Evolutionary conservation across 92 coral and sea anemone genomes (phyloP), one percentile per base, ranked within the genome.

Genomic region (Phenganax stokvisi): DNA sequence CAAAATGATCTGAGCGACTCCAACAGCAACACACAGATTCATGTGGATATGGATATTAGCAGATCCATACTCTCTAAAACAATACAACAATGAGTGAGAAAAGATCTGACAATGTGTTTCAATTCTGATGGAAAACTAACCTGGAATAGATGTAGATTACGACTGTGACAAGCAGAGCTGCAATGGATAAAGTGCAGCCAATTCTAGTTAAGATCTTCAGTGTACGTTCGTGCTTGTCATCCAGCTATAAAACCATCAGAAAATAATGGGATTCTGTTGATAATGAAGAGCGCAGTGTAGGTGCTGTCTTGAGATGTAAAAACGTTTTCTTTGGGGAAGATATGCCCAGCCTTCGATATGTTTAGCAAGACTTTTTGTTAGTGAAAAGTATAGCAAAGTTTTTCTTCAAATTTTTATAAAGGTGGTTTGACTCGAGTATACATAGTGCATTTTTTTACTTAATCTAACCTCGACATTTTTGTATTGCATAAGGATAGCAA

Each of bases 1-100:
- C 3, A 79, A 61, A 51, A 64, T 62, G 28, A 79, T 79, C 15
- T 79, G 83, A 8, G 83, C 83, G 73, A 79, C 6, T n/a, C 73
- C 83, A 79, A 79, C 65, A 10, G 83, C 83, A 60, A 79, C n/a
- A 65, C 83, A 79, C 16, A 79, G 63, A 65, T 79, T 79, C n/a
- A 65, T 51, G 71, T 79, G 83, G 56, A 79, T 79, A 54, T 79
- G 83, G 51, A 79, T 62, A 79, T 79, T 79, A 51, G 83, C 15
- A 51, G 58, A 30, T 47, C 74, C 62, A 28, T 79, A 63, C 25
- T 62, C 30, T 63, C 83, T 79, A 17, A 59, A 76, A 13, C 27
- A 29, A 13, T 8, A 59, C 37, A 27, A 47, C 15, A 69, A 10
- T 10, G n/a, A 7, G 25, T 59, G 47, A 37, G 47, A 37, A 30